Evolutionary conservation across 2,113 vertebrate genomes (phyloP).

Genomic region (Bubo scandiacus): DNA sequence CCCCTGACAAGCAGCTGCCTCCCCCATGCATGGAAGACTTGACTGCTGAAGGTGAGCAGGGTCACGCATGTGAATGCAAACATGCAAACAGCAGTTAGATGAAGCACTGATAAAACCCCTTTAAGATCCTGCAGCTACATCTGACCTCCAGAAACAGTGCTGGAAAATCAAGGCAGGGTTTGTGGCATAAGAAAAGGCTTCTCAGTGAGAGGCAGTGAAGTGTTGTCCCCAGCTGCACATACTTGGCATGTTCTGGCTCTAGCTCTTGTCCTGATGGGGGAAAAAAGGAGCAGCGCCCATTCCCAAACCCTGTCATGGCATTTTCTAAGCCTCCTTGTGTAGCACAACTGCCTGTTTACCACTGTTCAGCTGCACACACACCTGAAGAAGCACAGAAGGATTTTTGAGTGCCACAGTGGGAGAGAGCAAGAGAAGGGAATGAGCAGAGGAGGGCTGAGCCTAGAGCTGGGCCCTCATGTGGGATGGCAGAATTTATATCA

Average conservation of each 20-base stretch:
- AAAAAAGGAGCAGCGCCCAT: neutral
- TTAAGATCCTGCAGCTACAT: neutral
- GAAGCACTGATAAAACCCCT: neutral
- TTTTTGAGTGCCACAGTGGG: neutral
- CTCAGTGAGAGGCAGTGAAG: fast-evolving
- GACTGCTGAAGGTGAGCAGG: neutral
- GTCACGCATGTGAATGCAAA: fast-evolving
- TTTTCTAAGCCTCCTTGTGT: neutral
- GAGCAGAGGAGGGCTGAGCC: neutral
- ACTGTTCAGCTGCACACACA: neutral
- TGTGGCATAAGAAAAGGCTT: neutral
- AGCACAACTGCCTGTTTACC: neutral
- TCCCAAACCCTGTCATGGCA: neutral
- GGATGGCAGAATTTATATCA: neutral
- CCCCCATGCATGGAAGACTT: neutral
- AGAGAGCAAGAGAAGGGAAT: neutral
- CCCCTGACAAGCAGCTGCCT: neutral
- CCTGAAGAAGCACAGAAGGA: neutral
- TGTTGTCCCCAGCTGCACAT: neutral
- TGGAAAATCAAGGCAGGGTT: neutral
- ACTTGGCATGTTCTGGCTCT: neutral
- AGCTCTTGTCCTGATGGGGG: neutral
- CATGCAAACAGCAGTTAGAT: neutral
- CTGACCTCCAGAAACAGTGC: neutral
- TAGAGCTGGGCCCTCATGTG: neutral